These are phyloP conservation scores for Oscheius sp. DNA, from an alignment of 2,888 invertebrate species.

Conservation along the genomic window DNA sequence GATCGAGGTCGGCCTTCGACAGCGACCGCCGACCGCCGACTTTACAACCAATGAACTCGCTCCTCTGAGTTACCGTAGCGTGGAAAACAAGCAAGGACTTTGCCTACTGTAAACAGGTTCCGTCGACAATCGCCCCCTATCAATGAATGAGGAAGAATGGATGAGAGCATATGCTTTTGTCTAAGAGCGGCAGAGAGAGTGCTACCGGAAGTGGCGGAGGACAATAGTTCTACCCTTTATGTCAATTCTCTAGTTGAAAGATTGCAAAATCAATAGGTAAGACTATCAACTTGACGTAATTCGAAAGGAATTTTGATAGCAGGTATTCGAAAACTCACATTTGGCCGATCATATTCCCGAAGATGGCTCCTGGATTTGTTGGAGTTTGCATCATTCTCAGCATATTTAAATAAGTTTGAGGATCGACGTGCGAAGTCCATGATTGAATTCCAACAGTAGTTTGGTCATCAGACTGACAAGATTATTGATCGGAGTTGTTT, in stretches of 20 bases:
- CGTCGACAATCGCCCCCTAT: conserved; percentile 18
- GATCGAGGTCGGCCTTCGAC: conserved; percentile 30
- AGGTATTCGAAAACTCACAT: too few relatives aligned
- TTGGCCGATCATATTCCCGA: conserved; percentile 22
- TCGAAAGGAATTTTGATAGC: too few relatives aligned
- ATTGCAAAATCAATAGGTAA: too few relatives aligned
- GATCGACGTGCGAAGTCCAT: conserved; percentile 22
- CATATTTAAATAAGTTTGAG: conserved; percentile 33
- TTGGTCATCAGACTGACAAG: conserved; percentile 11
- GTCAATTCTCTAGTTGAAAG: too few relatives aligned
- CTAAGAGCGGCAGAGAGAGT: too few relatives aligned
- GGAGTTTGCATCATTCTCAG: conserved; percentile 23
- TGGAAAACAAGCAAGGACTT: conserved; percentile 13
- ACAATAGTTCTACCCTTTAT: too few relatives aligned
- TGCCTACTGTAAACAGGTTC: conserved; percentile 32
- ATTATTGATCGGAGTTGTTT: not conserved
- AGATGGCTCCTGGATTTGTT: not conserved
- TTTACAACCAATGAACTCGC: conserved; percentile 33
- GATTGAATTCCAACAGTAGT: too few relatives aligned
- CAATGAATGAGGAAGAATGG: conserved; percentile 23
- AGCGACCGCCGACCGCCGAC: conserved; percentile 30
- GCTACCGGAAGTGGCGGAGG: too few relatives aligned
- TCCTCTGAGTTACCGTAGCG: conserved; percentile 27
- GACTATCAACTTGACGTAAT: too few relatives aligned
- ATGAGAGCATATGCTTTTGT: too few relatives aligned